Base-by-base conservation (phyloP, 2,797 vertebrate genomes). In the Dromococcyx pavoninus region DNA sequence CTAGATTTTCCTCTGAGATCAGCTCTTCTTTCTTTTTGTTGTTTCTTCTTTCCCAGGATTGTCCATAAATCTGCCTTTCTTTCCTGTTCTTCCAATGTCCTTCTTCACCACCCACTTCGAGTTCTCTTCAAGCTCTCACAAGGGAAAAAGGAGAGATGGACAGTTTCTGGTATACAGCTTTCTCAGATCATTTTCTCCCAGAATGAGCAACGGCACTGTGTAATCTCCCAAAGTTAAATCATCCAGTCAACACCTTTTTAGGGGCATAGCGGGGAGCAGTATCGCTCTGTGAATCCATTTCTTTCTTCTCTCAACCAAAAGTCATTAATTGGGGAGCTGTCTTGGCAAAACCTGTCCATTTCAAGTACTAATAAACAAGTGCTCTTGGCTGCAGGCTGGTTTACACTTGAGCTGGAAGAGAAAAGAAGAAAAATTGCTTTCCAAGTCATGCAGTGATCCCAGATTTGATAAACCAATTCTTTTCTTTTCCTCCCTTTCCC, bases 391-490 rank as follows among this genome's bases (percentile, higher is more conserved):
- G 53, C 48, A 94, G 13, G 4, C 4, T 64, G 18, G 25, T 82
- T 95, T 94, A 65, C 46, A 71, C 14, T 24, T 84, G 57, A 39
- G 13, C 51, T 91, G 84, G 56, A 85, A 91, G 12, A 67, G 13
- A 81, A 67, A 67, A 60, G 62, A 54, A 72, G 30, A 56, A 77
- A 79, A 28, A 69, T 48, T 88, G 39, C 44, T 66, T 82, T 94
- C 77, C 69, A 83, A 91, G 69, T 56, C 54, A 84, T 75, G 43
- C 37, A 93, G 77, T 0, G 3, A 96, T 89, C 27, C 23, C 35
- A 79, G 51, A 27, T 83, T 94, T 84, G 85, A 89, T 93, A 96
- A 96, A 86, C 17, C 10, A 23, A 35, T 11, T 92, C 28, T 87
- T 95, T 91, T 53, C 56, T 51, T 93, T 92, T 39, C 73, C 39